Evolutionary conservation across 2,888 invertebrate genomes (phyloP).

Genomic region (Toxonevra muliebris): DNA sequence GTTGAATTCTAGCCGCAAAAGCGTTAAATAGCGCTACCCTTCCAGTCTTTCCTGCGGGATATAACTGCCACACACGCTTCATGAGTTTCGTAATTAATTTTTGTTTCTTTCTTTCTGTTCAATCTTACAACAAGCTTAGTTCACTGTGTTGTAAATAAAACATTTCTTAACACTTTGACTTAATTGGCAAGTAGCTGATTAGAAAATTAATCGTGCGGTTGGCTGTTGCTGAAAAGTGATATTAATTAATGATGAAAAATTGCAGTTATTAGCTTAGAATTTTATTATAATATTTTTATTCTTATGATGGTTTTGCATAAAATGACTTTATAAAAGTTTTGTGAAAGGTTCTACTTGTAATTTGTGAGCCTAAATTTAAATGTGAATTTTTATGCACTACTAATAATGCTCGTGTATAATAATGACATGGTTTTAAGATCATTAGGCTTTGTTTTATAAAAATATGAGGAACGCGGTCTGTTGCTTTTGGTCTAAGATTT

Average conservation of each 20-base stretch:
- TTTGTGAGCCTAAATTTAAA: constrained; percentile 10
- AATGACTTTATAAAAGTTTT: constrained; percentile 22
- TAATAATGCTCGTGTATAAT: background rate
- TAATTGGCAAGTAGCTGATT: constrained; percentile 9
- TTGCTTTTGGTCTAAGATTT: background rate
- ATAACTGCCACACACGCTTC: no score
- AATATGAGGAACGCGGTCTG: background rate
- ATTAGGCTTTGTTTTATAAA: no score
- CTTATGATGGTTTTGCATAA: constrained; percentile 3
- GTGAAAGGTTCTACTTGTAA: constrained; percentile 25
- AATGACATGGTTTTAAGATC: no score
- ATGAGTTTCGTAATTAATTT: no score
- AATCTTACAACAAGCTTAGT: no score
- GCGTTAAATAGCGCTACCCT: no score
- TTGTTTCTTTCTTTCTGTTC: no score
- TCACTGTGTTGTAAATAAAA: no score
- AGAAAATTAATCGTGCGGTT: constrained; percentile 17
- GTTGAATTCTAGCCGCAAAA: no score
- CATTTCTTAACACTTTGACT: no score
- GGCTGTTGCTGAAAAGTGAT: constrained; percentile 20
- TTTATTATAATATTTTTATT: background rate
- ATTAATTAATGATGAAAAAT: constrained; percentile 19
- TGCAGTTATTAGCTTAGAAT: constrained; percentile 20
- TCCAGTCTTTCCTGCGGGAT: no score
- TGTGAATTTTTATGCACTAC: constrained; percentile 17